These are phyloP conservation scores for Leptestheria dahalacensis DNA, from an alignment of 1,140 invertebrate species.

Conservation along the genomic window DNA sequence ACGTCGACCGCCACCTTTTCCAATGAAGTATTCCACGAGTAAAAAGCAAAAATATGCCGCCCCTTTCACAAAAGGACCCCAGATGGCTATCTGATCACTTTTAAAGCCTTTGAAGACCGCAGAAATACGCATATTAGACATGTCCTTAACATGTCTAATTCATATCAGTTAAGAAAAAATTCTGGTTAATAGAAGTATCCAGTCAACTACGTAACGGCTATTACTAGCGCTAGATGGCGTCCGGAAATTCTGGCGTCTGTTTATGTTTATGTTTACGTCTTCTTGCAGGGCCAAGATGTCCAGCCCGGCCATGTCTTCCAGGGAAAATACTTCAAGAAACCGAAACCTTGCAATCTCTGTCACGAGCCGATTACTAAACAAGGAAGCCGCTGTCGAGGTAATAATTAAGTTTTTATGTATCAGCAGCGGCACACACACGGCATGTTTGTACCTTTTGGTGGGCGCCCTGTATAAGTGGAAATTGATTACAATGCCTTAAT, in stretches of 20 bases:
- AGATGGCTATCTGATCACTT: not conserved
- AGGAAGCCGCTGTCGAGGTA: slow-evolving; percentile 57
- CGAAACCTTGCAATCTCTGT: slow-evolving; percentile 55
- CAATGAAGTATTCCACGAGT: not conserved
- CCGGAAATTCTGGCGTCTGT: not conserved
- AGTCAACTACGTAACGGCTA: not conserved
- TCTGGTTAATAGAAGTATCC: too few species aligned
- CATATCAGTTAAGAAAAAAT: too few species aligned
- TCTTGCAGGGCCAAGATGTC: slow-evolving; percentile 11
- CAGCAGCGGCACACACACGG: too few species aligned
- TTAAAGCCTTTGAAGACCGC: not conserved
- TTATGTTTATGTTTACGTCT: slow-evolving; percentile 4
- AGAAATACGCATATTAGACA: too few species aligned
- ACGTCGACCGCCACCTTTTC: not conserved
- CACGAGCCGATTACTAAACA: slow-evolving; percentile 57
- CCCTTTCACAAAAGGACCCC: not conserved
- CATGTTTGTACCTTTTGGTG: too few species aligned
- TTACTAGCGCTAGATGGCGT: not conserved
- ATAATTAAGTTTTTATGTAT: slow-evolving; percentile 23
- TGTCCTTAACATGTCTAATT: too few species aligned
- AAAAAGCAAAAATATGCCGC: not conserved
- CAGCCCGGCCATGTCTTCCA: slow-evolving; percentile 42
- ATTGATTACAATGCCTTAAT: too few species aligned
- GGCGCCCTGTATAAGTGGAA: too few species aligned
- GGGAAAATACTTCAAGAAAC: slow-evolving; percentile 51